A percentile compares a stretch with the other conserved stretches of the same genome.
Evolutionary conservation across 2,797 vertebrate species (phyloP).

Genomic region (Acipenser transmontanus): DNA sequence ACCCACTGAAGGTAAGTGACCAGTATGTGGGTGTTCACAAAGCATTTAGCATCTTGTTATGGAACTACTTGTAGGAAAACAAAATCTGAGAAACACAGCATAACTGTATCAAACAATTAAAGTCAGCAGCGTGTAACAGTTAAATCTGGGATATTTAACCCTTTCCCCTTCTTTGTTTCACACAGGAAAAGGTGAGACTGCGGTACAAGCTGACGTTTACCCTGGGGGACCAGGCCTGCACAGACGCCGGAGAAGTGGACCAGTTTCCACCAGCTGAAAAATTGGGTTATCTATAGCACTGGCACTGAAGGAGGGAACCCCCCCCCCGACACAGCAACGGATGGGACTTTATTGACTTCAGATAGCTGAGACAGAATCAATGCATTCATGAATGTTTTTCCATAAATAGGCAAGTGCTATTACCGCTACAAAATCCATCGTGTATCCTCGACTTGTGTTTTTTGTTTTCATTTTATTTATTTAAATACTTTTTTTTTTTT

Average conservation of each 20-base stretch:
- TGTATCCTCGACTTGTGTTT: slow-evolving; percentile 3
- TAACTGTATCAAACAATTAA: neutral
- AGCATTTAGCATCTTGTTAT: neutral
- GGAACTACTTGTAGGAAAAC: neutral
- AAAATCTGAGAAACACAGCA: neutral
- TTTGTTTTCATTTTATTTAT: slow-evolving; percentile 3
- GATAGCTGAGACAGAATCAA: slow-evolving; percentile 7
- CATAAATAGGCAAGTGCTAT: slow-evolving; percentile 22
- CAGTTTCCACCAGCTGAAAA: slow-evolving; percentile 80
- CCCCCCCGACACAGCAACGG: slow-evolving; percentile 3
- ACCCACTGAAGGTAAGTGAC: slow-evolving; percentile 74
- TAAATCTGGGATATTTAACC: neutral
- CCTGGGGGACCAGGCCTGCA: slow-evolving; percentile 74
- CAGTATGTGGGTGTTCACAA: neutral
- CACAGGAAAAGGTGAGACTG: slow-evolving; percentile 87
- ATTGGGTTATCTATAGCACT: slow-evolving; percentile 78
- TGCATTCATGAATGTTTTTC: slow-evolving; percentile 23
- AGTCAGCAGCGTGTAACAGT: slow-evolving; percentile 4
- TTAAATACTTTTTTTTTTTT: slow-evolving; percentile 8
- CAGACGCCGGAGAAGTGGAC: slow-evolving; percentile 87
- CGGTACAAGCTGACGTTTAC: slow-evolving; percentile 83
- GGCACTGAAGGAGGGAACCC: slow-evolving; percentile 36
- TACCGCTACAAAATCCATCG: slow-evolving; percentile 8
- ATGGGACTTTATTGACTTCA: slow-evolving; percentile 15
- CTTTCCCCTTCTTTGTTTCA: slow-evolving; percentile 30